Evolutionary conservation across 2,797 vertebrate genomes (phyloP), one percentile per base, ranked within the genome.

Genomic region (Psittacula echo): DNA sequence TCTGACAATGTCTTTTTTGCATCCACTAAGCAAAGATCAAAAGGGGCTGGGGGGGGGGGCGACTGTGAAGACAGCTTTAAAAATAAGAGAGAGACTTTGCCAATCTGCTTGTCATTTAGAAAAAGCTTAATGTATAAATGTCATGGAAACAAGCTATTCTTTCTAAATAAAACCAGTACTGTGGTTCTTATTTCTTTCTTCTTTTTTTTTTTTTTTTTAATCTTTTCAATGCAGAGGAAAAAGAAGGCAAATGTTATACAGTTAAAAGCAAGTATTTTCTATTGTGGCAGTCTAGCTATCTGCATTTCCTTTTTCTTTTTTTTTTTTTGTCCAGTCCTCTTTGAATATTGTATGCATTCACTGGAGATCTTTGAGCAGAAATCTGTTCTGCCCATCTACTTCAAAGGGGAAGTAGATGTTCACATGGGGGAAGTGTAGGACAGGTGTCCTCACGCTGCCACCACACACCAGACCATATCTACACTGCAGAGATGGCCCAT

Each of bases 91-190:
- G 81, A 95, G 93, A 95, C 93, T 93, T 77, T 81, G 91, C 90
- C 85, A 97, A 96, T 96, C 89, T 97, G 88, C 96, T 96, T 97
- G 95, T 97, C 94, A 97, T 97, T 97, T 97, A 95, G 95, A 96
- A 95, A 95, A 97, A 96, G 88, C 91, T 97, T 97, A 93, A 92
- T 88, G 70, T 93, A 96, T 92, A 98, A 97, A 97, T 97, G 95
- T 96, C 96, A 97, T 92, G 72, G 91, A 94, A 98, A 97, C 76
- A 96, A 97, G 85, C 89, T 97, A 93, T 96, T 97, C 94, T 65
- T 62, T 65, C 54, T 82, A 90, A 95, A 93, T 82, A 96, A 95
- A 95, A 48, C 54, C 64, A 75, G 47, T 44, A 45, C 26, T 22
- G 61, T 91, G 91, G 87, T 78, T 97, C 34, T 37, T 72, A 68